Evolutionary conservation across 2,113 vertebrate species (phyloP), one percentile per base, ranked within the genome.

Genomic region (Meriones unguiculatus): DNA sequence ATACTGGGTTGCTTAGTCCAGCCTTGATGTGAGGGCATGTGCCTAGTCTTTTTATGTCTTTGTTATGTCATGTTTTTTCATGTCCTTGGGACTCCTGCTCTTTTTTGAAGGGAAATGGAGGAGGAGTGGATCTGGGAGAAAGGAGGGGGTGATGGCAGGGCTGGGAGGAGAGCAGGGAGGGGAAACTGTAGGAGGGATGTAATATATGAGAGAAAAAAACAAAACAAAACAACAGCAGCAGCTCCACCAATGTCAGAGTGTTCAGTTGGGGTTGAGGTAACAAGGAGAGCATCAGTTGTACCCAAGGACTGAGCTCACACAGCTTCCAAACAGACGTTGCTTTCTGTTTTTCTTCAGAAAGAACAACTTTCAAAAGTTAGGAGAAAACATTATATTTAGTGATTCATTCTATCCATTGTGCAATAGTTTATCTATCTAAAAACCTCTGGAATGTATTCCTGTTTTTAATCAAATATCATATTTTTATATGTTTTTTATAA

Each of bases 341-440:
- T 35, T 92, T 95, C 52, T 64, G 82, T 22, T 80, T 92, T 70
- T 54, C 91, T 17, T 41, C 94, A 82, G 88, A 85, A 62, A 87
- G 38, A 80, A 76, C 46, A 80, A 64, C n/a, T 93, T 95, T 75
- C 59, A 52, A 75, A 92, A 95, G n/a, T 65, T 90, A 86, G 65
- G 35, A 28, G 76, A 67, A 69, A 89, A 73, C 9, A 52, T 30
- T 88, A 8, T 59, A 30, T 93, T 89, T 93, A 92, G 69, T 92
- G 25, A 92, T 77, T 96, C 89, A 96, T 9, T 93, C 54, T 15
- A 62, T 87, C 32, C 50, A 77, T 72, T 95, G 38, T 78, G 24
- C 30, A 96, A 97, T 62, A 97, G 35, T 92, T 95, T 81, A 78
- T 69, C 62, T 69, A 94, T 65, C 73, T 88, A 95, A 82, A 46